These are phyloP conservation scores for Xanthorhoe designata DNA, from an alignment of 2,888 invertebrate genomes.

Conservation along the genomic window DNA sequence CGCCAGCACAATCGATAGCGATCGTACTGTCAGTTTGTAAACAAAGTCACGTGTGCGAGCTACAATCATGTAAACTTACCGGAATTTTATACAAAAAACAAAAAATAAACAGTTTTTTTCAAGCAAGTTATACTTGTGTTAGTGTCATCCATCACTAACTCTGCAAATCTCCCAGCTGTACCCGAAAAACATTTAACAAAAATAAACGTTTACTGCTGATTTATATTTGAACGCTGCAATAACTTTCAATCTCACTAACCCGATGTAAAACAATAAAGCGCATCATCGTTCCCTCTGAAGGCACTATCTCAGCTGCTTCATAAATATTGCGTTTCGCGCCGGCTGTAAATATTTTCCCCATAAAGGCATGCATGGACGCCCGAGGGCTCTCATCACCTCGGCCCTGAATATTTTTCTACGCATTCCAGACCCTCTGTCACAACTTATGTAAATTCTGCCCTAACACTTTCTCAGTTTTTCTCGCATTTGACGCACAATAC, in stretches of 20 bases:
- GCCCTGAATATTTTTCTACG: constrained; percentile 81
- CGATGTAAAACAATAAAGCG: constrained; percentile 69
- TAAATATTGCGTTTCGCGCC: constrained; percentile 75
- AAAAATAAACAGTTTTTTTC: not conserved
- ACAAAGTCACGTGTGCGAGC: constrained; percentile 61
- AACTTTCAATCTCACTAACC: constrained; percentile 62
- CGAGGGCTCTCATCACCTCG: constrained; percentile 81
- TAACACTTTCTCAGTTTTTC: constrained; percentile 83
- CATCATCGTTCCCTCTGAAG: constrained; percentile 60
- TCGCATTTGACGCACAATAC: constrained; percentile 82
- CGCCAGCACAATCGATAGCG: constrained; percentile 80
- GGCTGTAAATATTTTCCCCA: constrained; percentile 80
- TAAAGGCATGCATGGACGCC: constrained; percentile 77
- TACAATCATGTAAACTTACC: constrained; percentile 1
- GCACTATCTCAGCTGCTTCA: constrained; percentile 66
- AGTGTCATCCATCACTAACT: constrained; percentile 16
- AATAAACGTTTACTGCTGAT: constrained; percentile 32
- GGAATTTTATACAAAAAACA: constrained; percentile 4
- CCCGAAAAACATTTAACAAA: constrained; percentile 28
- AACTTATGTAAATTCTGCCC: constrained; percentile 83
- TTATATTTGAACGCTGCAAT: constrained; percentile 44
- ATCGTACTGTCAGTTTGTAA: constrained; percentile 72
- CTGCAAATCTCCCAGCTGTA: constrained; percentile 16
- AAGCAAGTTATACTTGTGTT: not conserved
- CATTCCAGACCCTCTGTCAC: constrained; percentile 81